A percentile compares a stretch with the other conserved stretches of the same genome.
phyloP scores from a whole-genome alignment of 2,797 vertebrate genomes.

The Diplodus puntazzo region DNA sequence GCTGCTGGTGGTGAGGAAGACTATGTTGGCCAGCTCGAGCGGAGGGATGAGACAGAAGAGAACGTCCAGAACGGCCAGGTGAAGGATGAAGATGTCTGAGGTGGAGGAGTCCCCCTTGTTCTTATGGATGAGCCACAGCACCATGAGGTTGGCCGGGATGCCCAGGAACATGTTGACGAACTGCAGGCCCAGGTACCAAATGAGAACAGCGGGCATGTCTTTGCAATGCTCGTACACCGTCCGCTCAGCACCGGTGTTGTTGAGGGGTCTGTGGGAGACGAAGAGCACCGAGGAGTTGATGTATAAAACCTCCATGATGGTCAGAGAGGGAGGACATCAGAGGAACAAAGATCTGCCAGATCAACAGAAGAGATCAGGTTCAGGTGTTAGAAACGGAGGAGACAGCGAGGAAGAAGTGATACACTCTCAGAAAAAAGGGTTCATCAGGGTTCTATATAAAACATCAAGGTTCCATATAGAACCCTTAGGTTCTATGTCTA shows the following conservation, averaged over 20 bases:
- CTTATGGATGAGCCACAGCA: slow-evolving; percentile 84
- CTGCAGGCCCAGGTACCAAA: slow-evolving; percentile 84
- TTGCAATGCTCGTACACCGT: slow-evolving; percentile 73
- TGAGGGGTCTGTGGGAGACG: slow-evolving; percentile 62
- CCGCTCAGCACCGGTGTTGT: slow-evolving; percentile 21
- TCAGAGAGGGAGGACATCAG: neutral
- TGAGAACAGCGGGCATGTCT: slow-evolving; percentile 71
- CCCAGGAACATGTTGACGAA: slow-evolving; percentile 86
- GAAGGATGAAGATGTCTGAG: slow-evolving; percentile 84
- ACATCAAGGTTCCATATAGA: too few relatives aligned
- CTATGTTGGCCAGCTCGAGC: slow-evolving; percentile 78
- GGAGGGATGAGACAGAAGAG: slow-evolving; percentile 85
- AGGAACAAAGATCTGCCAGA: slow-evolving; percentile 32
- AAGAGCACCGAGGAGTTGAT: slow-evolving; percentile 72
- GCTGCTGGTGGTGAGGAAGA: slow-evolving; percentile 75
- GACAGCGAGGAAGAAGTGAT: too few relatives aligned
- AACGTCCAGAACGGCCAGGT: slow-evolving; percentile 82
- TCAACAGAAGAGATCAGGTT: neutral
- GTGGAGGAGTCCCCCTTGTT: slow-evolving; percentile 82
- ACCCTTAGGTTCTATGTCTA: too few relatives aligned
- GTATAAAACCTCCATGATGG: slow-evolving; percentile 67
- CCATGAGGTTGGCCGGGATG: slow-evolving; percentile 84
- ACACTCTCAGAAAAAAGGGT: too few relatives aligned
- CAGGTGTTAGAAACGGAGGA: neutral
- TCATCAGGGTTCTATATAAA: too few relatives aligned